Evolutionary conservation across 1,140 invertebrate genomes (phyloP), one percentile per base, ranked within the genome.

Genomic region (Chrysoperla carnea): DNA sequence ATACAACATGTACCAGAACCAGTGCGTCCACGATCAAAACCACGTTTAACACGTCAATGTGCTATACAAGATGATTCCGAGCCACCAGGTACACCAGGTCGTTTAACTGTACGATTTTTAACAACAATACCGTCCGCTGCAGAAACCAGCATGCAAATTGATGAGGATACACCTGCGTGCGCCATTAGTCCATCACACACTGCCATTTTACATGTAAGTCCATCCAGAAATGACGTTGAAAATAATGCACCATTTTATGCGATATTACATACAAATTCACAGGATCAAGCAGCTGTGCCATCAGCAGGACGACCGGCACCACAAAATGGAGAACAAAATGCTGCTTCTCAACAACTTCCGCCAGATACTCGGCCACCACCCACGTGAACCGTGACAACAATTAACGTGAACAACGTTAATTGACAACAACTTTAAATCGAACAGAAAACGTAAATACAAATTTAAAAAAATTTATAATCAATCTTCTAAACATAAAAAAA

Each of bases 61-160:
- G 83, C 83, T 1, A 68, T 84, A 36, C 72, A 74, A 45, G 78
- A 80, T 44, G 75, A 59, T 46, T 60, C 62, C 1, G 78, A 81
- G 53, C 72, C 77, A 1, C 75, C 75, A 4, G 64, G 61, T 14
- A 77, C 77, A 12, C 77, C 78, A 0, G 61, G 66, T 14, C 54
- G 70, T 62, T 58, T 74, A 41, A 69, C 73, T 46, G 77, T 83
- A 42, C 62, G 79, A 15, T 76, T 81, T 48, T 60, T 83, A 37
- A 75, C 78, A 38, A 86, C 83, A 7, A 86, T 86, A 58, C 82
- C 83, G 5, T 86, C 84, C 3, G 81, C 82, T 2, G 78, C 81
- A 6, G 83, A 86, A 60, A 78, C 75, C 38, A 84, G 81, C 49
- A 71, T 79, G 53, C 73, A 78, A 49, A 63, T 75, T 55, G 81